Evolutionary conservation across 2,797 vertebrate genomes (phyloP).

Genomic region (Hemibagrus guttatus): DNA sequence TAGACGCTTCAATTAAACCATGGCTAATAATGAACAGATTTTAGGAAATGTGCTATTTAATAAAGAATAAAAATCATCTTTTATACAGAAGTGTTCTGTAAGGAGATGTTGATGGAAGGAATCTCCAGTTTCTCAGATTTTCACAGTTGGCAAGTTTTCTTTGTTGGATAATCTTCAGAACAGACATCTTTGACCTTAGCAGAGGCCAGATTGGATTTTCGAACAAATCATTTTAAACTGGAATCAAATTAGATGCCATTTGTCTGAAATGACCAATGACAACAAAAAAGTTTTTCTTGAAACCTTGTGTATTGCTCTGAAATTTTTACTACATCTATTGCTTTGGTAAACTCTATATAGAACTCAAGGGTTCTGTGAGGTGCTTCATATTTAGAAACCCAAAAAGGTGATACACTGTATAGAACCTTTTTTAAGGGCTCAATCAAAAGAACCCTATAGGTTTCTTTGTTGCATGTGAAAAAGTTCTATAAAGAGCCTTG

Average conservation of each 20-base stretch:
- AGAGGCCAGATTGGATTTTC: not conserved
- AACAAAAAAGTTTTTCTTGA: not conserved
- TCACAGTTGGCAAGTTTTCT: not conserved
- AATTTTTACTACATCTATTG: not conserved
- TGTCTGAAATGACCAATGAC: not conserved
- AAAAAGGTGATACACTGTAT: too few relatives aligned
- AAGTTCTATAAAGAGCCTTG: too few relatives aligned
- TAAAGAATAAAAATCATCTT: not conserved
- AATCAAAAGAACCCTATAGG: too few relatives aligned
- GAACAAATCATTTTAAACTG: not conserved
- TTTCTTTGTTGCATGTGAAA: too few relatives aligned
- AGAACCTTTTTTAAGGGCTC: too few relatives aligned
- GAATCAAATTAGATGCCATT: not conserved
- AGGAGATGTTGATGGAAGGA: not conserved
- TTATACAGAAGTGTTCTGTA: not conserved
- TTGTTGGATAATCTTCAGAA: not conserved
- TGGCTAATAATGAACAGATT: not conserved
- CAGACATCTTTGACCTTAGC: not conserved
- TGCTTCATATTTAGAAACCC: too few relatives aligned
- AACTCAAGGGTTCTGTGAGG: too few relatives aligned
- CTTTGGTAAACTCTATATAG: not conserved
- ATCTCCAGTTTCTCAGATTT: not conserved
- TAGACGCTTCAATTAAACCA: not conserved
- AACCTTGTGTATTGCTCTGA: not conserved
- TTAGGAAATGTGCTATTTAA: not conserved